Conservation (phyloP, 2,113 vertebrate genomes). For the Pelecanus crispus region DNA sequence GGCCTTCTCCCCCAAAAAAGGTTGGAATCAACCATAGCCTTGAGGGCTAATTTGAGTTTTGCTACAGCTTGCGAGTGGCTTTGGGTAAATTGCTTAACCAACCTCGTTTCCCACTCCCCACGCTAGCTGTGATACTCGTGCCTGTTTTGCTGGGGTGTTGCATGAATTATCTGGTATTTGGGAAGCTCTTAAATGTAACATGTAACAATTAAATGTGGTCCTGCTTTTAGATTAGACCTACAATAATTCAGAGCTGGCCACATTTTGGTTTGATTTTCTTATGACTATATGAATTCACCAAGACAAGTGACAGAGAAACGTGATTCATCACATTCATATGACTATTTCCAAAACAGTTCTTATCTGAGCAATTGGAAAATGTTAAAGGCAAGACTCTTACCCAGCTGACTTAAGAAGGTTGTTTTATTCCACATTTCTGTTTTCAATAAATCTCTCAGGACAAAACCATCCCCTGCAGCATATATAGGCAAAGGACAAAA, state of each 20-base stretch:
- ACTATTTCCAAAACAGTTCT: not conserved
- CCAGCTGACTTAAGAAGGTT: not conserved
- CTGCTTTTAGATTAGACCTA: not conserved
- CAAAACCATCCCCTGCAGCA: slow-evolving; percentile 21
- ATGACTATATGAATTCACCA: not conserved
- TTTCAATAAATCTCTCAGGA: slow-evolving; percentile 36
- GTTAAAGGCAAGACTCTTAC: not conserved
- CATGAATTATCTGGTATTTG: not conserved
- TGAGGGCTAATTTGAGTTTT: not conserved
- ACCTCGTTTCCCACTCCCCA: not conserved
- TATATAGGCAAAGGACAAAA: slow-evolving; percentile 10
- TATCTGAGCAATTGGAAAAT: not conserved
- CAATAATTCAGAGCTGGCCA: not conserved
- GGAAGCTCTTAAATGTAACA: not conserved
- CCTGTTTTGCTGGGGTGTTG: not conserved
- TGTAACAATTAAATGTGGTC: not conserved
- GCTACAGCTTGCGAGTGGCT: not conserved
- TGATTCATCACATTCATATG: not conserved
- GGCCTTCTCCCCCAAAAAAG: not conserved
- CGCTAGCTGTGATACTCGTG: not conserved
- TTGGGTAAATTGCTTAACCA: not conserved
- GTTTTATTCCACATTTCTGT: slow-evolving; percentile 3
- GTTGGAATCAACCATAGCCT: not conserved
- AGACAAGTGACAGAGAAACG: not conserved
- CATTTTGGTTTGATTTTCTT: not conserved